Evolutionary conservation across 1,140 invertebrate genomes (phyloP).

Genomic region (Drosophila melanogaster): DNA sequence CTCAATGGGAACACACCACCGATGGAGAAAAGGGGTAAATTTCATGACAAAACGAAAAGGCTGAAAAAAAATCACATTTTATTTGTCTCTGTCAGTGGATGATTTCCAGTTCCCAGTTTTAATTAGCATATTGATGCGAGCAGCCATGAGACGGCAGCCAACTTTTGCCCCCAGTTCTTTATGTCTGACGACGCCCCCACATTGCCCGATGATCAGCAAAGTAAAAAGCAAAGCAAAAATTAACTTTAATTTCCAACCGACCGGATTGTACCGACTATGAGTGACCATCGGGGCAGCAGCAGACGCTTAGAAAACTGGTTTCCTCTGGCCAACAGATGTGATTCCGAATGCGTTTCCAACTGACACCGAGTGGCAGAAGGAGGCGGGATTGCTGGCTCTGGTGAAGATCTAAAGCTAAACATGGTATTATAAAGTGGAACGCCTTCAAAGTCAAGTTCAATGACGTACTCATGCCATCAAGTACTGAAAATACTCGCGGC

Average conservation of each 20-base stretch:
- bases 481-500: conserved; percentile 38
- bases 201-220: conserved; percentile 13
- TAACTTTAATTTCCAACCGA: conserved; percentile 44
- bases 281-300: conserved; percentile 34
- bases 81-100: conserved; percentile 32
- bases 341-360: conserved; percentile 36
- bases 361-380: conserved; percentile 37
- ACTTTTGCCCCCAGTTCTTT: conserved; percentile 39
- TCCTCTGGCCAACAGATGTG: conserved; percentile 31
- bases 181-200: conserved; percentile 36
- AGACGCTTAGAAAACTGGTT: conserved; percentile 43
- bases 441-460: conserved; percentile 66
- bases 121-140: conserved; percentile 60
- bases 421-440: conserved; percentile 63
- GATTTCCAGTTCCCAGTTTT: conserved; percentile 60
- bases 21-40: conserved; percentile 36
- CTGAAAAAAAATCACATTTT: conserved; percentile 29
- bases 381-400: conserved; percentile 29
- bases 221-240: conserved; percentile 33
- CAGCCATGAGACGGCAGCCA: conserved; percentile 19
- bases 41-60: conserved; percentile 44
- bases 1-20: conserved; percentile 32
- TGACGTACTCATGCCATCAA: conserved; percentile 56
- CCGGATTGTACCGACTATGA: conserved; percentile 8
- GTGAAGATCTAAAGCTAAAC: conserved; percentile 54